Conservation (phyloP, 2,113 vertebrate genomes). For the Lophochroa leadbeateri region DNA sequence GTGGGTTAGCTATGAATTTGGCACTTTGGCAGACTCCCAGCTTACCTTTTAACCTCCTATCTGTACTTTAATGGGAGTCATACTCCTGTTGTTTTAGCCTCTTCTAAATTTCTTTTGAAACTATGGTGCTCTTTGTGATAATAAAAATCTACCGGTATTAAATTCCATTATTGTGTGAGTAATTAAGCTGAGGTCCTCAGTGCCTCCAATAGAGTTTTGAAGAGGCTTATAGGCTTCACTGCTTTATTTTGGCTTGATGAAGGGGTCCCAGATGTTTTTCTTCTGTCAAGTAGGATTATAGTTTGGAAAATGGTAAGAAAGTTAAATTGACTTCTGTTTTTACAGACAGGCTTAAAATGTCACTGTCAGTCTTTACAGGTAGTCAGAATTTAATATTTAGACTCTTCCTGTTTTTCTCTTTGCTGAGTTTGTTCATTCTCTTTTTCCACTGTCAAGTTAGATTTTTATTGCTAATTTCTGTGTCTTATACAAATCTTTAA, state of each 20-base stretch:
- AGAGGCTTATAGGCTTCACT: background rate
- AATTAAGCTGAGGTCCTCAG: background rate
- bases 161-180: background rate
- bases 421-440: background rate
- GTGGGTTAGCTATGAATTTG: background rate
- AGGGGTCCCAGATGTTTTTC: background rate
- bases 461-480: background rate
- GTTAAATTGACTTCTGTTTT: background rate
- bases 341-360: background rate
- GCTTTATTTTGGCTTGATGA: background rate
- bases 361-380: background rate
- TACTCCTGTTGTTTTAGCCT: slow-evolving; percentile 14
- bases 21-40: background rate
- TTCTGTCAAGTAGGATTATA: background rate
- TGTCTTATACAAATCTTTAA: background rate
- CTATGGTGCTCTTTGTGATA: background rate
- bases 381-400: background rate
- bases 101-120: slow-evolving; percentile 25
- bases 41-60: slow-evolving; percentile 39
- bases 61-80: background rate
- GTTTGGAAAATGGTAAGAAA: background rate
- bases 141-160: background rate
- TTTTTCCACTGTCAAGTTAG: background rate
- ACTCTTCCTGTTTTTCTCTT: background rate
- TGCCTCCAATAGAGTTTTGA: background rate